Percentiles rank a stretch among this genome's conserved stretches.
phyloP scores from a whole-genome alignment of 2,888 invertebrate genomes.

The Dorcus hopei region DNA sequence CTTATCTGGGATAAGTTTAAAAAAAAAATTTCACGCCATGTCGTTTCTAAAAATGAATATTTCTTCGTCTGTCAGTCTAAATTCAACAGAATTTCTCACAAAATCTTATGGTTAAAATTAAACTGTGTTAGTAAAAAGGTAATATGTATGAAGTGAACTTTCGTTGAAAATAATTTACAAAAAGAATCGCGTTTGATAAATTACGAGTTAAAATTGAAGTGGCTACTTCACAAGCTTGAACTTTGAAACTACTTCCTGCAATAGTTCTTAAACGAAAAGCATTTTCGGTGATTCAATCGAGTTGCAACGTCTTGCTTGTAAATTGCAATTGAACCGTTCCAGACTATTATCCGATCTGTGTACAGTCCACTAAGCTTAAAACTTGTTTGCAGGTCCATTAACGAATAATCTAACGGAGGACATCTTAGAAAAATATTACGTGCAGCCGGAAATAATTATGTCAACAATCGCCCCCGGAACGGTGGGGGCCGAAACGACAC shows the following conservation, averaged over 20 bases:
- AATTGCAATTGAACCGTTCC: slow-evolving; percentile 10
- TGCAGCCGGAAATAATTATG: slow-evolving; percentile 49
- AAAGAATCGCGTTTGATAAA: too few species aligned
- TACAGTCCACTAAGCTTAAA: neutral
- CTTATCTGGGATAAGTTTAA: slow-evolving; percentile 1
- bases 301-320: neutral
- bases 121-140: too few species aligned
- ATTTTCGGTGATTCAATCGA: slow-evolving; percentile 6
- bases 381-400: slow-evolving; percentile 50
- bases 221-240: too few species aligned
- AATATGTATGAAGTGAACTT: too few species aligned
- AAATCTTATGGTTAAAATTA: too few species aligned
- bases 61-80: too few species aligned
- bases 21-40: neutral
- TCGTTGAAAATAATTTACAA: too few species aligned
- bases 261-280: neutral
- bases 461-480: slow-evolving; percentile 45
- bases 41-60: too few species aligned
- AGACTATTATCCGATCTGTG: slow-evolving; percentile 3
- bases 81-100: too few species aligned
- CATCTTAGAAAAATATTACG: slow-evolving; percentile 62
- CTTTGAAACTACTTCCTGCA: too few species aligned
- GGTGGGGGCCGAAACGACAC: slow-evolving; percentile 50
- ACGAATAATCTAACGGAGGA: slow-evolving; percentile 60
- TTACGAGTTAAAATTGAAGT: too few species aligned